Evolutionary conservation across 2,113 vertebrate genomes (phyloP).

Genomic region (Geococcyx californianus): DNA sequence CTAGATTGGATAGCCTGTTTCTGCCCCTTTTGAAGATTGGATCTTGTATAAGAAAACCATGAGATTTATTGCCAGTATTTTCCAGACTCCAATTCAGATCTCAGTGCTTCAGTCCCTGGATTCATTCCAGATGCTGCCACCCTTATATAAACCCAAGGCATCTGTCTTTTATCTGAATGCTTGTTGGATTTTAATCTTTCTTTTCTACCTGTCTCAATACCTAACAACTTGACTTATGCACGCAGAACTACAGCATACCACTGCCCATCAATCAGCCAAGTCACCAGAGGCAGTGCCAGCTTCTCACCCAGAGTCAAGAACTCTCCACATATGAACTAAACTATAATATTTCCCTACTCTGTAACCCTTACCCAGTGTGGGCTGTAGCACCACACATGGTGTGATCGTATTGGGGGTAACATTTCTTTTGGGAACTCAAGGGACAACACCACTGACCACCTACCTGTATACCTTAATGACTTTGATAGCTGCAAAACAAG

Average conservation of each 20-base stretch:
- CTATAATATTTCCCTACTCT: neutral
- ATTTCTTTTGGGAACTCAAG: neutral
- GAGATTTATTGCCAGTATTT: neutral
- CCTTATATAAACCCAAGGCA: neutral
- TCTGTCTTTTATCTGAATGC: neutral
- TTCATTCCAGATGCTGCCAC: neutral
- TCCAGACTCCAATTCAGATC: neutral
- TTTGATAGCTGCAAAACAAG: neutral
- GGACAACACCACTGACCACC: neutral
- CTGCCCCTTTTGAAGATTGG: neutral
- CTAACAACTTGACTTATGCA: neutral
- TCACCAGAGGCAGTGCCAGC: fast-evolving
- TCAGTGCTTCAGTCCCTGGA: neutral
- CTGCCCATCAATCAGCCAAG: neutral
- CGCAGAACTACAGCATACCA: neutral
- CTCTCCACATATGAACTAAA: fast-evolving
- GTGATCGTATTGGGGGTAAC: neutral
- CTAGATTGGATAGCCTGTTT: neutral
- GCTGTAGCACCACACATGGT: neutral
- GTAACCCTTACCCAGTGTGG: neutral
- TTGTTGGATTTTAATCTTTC: neutral
- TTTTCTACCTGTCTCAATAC: neutral
- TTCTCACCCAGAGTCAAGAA: neutral
- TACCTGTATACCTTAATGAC: neutral
- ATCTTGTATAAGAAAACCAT: neutral